A percentile compares a stretch with the other conserved stretches of the same genome.
phyloP scores from a whole-genome alignment of 2,888 invertebrate genomes.

The Tupiocoris notatus region DNA sequence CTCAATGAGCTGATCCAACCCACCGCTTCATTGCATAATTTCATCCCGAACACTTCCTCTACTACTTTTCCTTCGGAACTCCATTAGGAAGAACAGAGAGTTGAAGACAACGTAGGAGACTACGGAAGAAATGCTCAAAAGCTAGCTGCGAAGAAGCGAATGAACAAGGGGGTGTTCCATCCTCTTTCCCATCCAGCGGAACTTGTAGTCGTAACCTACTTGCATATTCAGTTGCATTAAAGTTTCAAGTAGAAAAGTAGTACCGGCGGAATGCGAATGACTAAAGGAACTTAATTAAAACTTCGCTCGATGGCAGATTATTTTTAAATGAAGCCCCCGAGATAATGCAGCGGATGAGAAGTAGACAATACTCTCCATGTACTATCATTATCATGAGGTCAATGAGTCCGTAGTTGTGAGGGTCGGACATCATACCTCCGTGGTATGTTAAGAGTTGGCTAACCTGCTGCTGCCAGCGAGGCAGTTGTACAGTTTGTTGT shows the following conservation, averaged over 20 bases:
- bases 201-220: slow-evolving; percentile 30
- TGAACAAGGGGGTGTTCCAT: background rate
- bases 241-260: slow-evolving; percentile 19
- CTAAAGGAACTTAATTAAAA: slow-evolving; percentile 26
- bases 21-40: background rate
- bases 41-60: background rate
- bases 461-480: too few relatives aligned
- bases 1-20: too few relatives aligned
- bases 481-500: too few relatives aligned
- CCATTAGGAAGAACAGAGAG: background rate
- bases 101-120: background rate
- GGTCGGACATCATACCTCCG: too few relatives aligned
- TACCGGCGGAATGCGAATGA: slow-evolving; percentile 29
- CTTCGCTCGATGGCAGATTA: slow-evolving; percentile 18
- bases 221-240: slow-evolving; percentile 39
- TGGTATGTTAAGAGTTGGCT: too few relatives aligned
- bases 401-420: too few relatives aligned
- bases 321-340: slow-evolving; percentile 20
- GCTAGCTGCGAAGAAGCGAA: background rate
- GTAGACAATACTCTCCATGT: too few relatives aligned
- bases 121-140: background rate
- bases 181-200: slow-evolving; percentile 6
- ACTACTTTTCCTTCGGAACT: background rate
- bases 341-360: too few relatives aligned
- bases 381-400: too few relatives aligned